These are phyloP conservation scores for Philotrypesis tridentata DNA, from an alignment of 1,140 invertebrate species.

Conservation along the genomic window DNA sequence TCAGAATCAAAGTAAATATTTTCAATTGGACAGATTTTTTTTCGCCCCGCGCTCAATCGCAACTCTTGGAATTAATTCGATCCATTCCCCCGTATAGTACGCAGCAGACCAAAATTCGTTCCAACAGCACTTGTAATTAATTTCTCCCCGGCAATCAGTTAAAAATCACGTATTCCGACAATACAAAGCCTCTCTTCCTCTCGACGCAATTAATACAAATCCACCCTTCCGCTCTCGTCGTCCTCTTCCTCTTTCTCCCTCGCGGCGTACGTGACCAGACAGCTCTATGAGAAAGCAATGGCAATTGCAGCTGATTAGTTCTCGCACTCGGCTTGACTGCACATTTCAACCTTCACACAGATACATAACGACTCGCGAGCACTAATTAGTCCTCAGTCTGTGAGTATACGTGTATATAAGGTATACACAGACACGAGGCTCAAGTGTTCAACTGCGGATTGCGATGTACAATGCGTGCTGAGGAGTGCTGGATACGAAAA, in stretches of 20 bases:
- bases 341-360: neutral
- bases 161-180: neutral
- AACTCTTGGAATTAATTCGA: too few relatives aligned
- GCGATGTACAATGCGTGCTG: too few relatives aligned
- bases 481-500: too few relatives aligned
- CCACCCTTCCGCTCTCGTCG: neutral
- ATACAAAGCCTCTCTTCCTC: neutral
- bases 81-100: too few relatives aligned
- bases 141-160: neutral
- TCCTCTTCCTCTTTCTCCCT: neutral
- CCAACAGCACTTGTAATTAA: neutral
- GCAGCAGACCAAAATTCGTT: neutral
- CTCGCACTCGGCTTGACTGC: neutral
- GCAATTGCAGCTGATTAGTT: neutral
- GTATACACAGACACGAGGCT: neutral
- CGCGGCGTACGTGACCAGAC: neutral
- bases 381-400: neutral
- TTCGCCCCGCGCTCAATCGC: too few relatives aligned
- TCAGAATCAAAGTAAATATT: too few relatives aligned
- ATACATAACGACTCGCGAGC: neutral
- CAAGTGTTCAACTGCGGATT: too few relatives aligned
- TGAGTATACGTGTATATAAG: neutral
- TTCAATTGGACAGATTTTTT: too few relatives aligned
- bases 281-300: neutral
- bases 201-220: neutral